Conservation (phyloP, 2,797 vertebrate species). For the Poecilia picta region DNA sequence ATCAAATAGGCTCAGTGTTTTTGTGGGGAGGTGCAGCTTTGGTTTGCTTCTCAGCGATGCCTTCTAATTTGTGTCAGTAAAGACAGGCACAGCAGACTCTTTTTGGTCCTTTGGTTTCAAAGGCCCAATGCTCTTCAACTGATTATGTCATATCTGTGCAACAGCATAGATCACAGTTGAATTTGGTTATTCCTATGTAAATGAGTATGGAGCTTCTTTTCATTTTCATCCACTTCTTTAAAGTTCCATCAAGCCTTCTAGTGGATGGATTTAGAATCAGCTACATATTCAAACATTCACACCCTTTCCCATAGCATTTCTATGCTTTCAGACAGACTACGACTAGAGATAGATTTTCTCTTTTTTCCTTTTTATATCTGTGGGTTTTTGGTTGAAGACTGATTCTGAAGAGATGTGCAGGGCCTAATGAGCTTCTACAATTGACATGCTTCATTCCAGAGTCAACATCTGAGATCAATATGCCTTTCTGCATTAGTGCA, state of each 20-base stretch:
- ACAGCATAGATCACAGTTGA: background rate
- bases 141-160: background rate
- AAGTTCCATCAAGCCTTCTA: slow-evolving; percentile 1
- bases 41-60: no score
- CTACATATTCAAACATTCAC: slow-evolving; percentile 29
- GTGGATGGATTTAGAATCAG: slow-evolving; percentile 10
- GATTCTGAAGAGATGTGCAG: slow-evolving; percentile 6
- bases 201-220: background rate
- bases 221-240: slow-evolving; percentile 14
- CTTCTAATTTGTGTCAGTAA: no score
- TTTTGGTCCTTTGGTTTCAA: no score
- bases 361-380: slow-evolving; percentile 11
- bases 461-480: slow-evolving; percentile 68
- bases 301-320: slow-evolving; percentile 23
- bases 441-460: slow-evolving; percentile 63
- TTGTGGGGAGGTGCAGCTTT: no score
- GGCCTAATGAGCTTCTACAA: slow-evolving; percentile 70
- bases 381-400: slow-evolving; percentile 21
- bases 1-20: no score
- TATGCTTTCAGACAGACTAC: slow-evolving; percentile 28
- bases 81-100: no score
- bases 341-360: slow-evolving; percentile 6
- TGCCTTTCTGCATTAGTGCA: slow-evolving; percentile 68
- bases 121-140: background rate
- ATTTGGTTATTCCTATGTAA: background rate